Evolutionary conservation across 2,888 invertebrate genomes (phyloP).

Genomic region (Himalopsyche japonica): DNA sequence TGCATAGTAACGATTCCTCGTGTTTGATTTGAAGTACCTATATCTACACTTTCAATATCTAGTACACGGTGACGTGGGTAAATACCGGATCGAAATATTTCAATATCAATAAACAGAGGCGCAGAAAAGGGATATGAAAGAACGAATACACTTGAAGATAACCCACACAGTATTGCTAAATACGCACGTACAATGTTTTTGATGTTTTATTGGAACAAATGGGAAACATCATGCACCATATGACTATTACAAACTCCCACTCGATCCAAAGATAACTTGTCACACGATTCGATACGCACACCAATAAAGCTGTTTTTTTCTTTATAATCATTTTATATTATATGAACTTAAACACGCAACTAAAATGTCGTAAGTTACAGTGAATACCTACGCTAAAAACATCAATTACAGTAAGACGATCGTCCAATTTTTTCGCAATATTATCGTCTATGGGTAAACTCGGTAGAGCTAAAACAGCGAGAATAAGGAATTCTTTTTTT

Average conservation of each 20-base stretch:
- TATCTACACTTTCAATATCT: not conserved
- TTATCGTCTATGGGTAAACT: no score
- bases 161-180: not conserved
- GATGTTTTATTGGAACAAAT: not conserved
- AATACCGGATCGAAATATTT: not conserved
- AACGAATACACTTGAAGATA: slow-evolving; percentile 7
- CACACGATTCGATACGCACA: not conserved
- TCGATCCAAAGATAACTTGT: not conserved
- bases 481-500: no score
- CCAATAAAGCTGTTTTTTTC: no score
- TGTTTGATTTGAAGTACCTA: not conserved
- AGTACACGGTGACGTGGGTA: not conserved
- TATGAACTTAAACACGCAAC: no score
- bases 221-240: not conserved
- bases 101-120: slow-evolving; percentile 21
- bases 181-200: not conserved
- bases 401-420: no score
- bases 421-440: no score
- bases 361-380: no score
- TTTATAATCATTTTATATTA: no score
- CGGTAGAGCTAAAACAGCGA: no score
- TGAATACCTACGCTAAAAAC: no score
- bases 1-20: not conserved
- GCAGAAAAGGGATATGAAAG: slow-evolving; percentile 18
- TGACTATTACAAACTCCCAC: not conserved